These are phyloP conservation scores for Lampris megalopsis DNA, from an alignment of 2,113 vertebrate genomes.

Conservation along the genomic window DNA sequence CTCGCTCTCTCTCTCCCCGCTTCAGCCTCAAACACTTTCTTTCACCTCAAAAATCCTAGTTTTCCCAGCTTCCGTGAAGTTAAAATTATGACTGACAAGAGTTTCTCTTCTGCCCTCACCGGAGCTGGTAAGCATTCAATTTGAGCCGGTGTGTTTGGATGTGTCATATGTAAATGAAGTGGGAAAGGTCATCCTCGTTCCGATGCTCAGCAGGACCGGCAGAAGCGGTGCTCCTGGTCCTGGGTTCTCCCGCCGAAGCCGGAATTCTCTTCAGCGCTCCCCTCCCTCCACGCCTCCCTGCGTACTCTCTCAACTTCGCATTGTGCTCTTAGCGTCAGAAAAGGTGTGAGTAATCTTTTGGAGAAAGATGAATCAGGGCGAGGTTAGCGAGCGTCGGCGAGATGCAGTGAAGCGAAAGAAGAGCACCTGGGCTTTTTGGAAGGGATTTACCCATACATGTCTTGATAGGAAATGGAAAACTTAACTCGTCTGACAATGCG, in stretches of 20 bases:
- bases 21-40: background rate
- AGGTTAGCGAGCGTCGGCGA: background rate
- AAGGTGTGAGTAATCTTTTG: constrained; percentile 33
- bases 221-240: constrained; percentile 36
- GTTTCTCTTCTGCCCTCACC: background rate
- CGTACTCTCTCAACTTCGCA: constrained; percentile 30
- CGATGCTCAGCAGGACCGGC: constrained; percentile 4
- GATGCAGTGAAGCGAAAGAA: constrained; percentile 6
- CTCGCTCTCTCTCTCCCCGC: constrained; percentile 8
- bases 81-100: background rate
- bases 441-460: background rate
- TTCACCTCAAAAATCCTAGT: constrained; percentile 5
- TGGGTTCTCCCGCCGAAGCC: background rate
- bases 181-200: constrained; percentile 47
- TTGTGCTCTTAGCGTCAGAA: constrained; percentile 40
- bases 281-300: background rate
- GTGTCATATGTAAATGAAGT: constrained; percentile 27
- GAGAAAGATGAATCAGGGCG: constrained; percentile 22
- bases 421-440: background rate
- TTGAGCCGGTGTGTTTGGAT: constrained; percentile 15
- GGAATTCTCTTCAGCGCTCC: background rate
- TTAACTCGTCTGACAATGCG: background rate
- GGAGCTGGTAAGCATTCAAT: constrained; percentile 14
- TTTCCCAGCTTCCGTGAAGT: background rate
- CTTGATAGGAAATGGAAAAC: background rate